These are phyloP conservation scores for Drepana falcataria DNA, from an alignment of 2,888 invertebrate species.

Conservation along the genomic window DNA sequence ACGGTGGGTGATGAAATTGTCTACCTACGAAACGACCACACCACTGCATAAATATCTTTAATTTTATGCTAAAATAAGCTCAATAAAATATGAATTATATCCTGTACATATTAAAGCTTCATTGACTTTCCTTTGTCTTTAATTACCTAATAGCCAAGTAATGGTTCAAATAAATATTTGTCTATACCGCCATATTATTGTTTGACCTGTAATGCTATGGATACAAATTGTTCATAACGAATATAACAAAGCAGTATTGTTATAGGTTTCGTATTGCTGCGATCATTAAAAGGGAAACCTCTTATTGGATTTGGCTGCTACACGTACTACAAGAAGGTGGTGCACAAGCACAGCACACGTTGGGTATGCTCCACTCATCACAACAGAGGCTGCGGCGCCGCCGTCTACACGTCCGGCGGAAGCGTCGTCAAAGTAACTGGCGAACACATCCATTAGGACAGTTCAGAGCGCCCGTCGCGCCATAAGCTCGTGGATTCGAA, in stretches of 20 bases:
- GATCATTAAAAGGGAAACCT: constrained; percentile 27
- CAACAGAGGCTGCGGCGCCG: constrained; percentile 34
- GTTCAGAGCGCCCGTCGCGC: too few species aligned
- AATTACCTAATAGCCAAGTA: too few species aligned
- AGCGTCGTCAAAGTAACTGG: constrained; percentile 10
- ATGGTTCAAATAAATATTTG: too few species aligned
- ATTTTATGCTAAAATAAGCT: too few species aligned
- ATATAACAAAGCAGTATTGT: constrained; percentile 1
- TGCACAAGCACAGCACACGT: constrained; percentile 14
- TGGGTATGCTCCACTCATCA: constrained; percentile 40
- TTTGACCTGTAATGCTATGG: too few species aligned
- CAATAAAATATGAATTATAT: too few species aligned
- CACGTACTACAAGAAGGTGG: constrained; percentile 24
- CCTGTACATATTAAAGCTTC: too few species aligned
- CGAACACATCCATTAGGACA: not conserved
- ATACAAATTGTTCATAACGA: not conserved
- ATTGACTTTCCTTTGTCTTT: too few species aligned
- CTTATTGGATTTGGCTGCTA: constrained; percentile 22
- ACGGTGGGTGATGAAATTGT: constrained; percentile 27
- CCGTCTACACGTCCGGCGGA: constrained; percentile 26
- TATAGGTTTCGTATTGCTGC: constrained; percentile 17
- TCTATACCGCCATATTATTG: too few species aligned
- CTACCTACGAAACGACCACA: constrained; percentile 33
- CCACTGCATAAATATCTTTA: constrained; percentile 1
- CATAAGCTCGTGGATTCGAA: too few species aligned